Evolutionary conservation across 1,140 invertebrate genomes (phyloP).

Genomic region (Gonatopus flavifemur): DNA sequence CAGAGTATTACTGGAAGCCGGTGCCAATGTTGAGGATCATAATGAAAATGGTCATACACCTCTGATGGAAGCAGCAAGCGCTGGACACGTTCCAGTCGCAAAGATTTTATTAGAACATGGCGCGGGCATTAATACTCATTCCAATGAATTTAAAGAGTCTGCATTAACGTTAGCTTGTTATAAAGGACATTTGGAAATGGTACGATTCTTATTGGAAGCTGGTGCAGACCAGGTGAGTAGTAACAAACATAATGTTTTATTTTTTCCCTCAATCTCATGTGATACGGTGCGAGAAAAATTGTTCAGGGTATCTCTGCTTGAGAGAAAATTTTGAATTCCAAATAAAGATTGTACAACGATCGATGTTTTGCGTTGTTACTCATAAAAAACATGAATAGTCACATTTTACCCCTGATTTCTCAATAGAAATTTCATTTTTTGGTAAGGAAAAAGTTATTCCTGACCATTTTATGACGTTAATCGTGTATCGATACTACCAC

Average conservation of each 20-base stretch:
- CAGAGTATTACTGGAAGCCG: slow-evolving; percentile 81
- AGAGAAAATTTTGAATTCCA: too few species aligned
- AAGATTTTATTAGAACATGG: slow-evolving; percentile 90
- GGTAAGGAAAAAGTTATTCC: too few species aligned
- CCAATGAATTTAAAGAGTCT: slow-evolving; percentile 97
- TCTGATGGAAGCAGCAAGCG: slow-evolving; percentile 97
- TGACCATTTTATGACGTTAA: too few species aligned
- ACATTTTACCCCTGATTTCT: too few species aligned
- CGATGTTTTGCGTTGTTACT: background rate
- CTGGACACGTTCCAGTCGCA: slow-evolving; percentile 93
- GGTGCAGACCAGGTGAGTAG: slow-evolving; percentile 81
- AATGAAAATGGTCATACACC: slow-evolving; percentile 99
- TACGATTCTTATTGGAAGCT: slow-evolving; percentile 90
- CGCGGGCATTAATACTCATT: slow-evolving; percentile 97
- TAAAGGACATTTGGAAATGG: slow-evolving; percentile 97
- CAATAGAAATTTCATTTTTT: too few species aligned
- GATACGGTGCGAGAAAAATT: too few species aligned
- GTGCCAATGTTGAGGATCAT: slow-evolving; percentile 96
- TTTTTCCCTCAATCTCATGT: background rate
- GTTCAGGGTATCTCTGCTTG: too few species aligned
- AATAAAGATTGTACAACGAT: slow-evolving; percentile 5
- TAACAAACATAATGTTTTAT: background rate
- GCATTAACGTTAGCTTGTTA: slow-evolving; percentile 96
- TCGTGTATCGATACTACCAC: too few species aligned
- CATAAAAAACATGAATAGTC: too few species aligned